A percentile compares a stretch with the other conserved stretches of the same genome.
Evolutionary conservation across 2,797 vertebrate genomes (phyloP).

Genomic region (Xenopus petersii): DNA sequence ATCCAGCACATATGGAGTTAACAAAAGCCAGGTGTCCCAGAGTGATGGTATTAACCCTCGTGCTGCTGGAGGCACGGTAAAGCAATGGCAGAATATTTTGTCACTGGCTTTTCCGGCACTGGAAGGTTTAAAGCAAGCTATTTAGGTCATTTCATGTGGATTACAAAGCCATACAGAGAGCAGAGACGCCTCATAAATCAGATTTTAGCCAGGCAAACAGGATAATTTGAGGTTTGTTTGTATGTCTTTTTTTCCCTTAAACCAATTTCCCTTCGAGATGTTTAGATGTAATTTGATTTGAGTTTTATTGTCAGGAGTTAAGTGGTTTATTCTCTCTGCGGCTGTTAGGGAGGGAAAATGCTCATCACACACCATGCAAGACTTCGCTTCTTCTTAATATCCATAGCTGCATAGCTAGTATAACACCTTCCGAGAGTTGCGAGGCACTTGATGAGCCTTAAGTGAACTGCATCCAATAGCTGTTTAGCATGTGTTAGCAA

Average conservation of each 20-base stretch:
- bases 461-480: too few relatives aligned
- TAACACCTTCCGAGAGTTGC: slow-evolving; percentile 15
- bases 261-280: slow-evolving; percentile 50
- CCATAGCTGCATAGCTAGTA: slow-evolving; percentile 10
- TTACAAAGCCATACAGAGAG: slow-evolving; percentile 32
- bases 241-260: slow-evolving; percentile 41
- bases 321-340: slow-evolving; percentile 46
- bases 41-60: slow-evolving; percentile 10
- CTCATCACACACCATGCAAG: slow-evolving; percentile 13
- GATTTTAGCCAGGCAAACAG: slow-evolving; percentile 43
- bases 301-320: slow-evolving; percentile 50
- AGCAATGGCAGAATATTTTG: neutral
- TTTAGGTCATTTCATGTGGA: slow-evolving; percentile 44
- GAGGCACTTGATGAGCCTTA: neutral
- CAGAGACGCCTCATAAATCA: slow-evolving; percentile 35
- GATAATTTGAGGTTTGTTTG: slow-evolving; percentile 48
- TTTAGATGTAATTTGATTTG: slow-evolving; percentile 51
- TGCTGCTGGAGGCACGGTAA: neutral
- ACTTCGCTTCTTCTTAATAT: slow-evolving; percentile 15
- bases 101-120: neutral
- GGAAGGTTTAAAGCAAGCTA: slow-evolving; percentile 28
- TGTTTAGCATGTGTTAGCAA: too few relatives aligned
- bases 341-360: slow-evolving; percentile 32
- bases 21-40: neutral
- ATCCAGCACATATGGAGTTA: neutral